Evolutionary conservation across 2,797 vertebrate species (phyloP).

Genomic region (Tachyglossus aculeatus): DNA sequence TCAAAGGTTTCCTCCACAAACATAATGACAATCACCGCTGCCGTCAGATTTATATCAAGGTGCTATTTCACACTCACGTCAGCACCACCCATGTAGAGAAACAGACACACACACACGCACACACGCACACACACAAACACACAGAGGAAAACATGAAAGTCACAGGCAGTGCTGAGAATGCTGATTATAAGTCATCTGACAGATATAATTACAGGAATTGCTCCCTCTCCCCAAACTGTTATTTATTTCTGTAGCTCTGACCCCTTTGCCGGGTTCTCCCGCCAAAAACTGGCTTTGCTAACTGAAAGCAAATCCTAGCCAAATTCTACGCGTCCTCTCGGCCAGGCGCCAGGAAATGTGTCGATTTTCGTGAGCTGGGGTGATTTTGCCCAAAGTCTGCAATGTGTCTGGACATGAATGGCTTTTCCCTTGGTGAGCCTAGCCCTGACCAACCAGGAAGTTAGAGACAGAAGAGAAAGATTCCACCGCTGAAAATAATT

Average conservation of each 20-base stretch:
- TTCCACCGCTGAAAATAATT: background rate
- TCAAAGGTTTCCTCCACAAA: rapidly evolving
- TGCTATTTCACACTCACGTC: constrained; percentile 2
- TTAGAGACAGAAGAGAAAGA: constrained; percentile 48
- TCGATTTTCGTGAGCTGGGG: constrained; percentile 80
- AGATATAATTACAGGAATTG: constrained; percentile 65
- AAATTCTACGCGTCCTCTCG: constrained; percentile 84
- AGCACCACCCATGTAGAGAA: constrained; percentile 11
- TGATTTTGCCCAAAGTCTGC: constrained; percentile 84
- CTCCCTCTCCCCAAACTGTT: constrained; percentile 70
- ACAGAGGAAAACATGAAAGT: constrained; percentile 43
- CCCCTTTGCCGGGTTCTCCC: constrained; percentile 72
- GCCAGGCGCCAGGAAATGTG: constrained; percentile 83
- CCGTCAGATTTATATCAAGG: constrained; percentile 10
- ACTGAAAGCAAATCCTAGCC: constrained; percentile 88
- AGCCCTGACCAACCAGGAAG: constrained; percentile 75
- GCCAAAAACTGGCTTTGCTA: constrained; percentile 80
- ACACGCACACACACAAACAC: too few species aligned
- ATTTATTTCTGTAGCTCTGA: constrained; percentile 83
- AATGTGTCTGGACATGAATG: constrained; percentile 81
- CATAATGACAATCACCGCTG: rapidly evolving
- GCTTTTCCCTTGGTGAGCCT: constrained; percentile 74
- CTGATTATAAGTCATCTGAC: constrained; percentile 51
- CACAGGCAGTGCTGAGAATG: constrained; percentile 12
- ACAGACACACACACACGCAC: too few species aligned